These are phyloP conservation scores for Drosophila niveifrons DNA, from an alignment of 2,888 invertebrate genomes.

Conservation along the genomic window DNA sequence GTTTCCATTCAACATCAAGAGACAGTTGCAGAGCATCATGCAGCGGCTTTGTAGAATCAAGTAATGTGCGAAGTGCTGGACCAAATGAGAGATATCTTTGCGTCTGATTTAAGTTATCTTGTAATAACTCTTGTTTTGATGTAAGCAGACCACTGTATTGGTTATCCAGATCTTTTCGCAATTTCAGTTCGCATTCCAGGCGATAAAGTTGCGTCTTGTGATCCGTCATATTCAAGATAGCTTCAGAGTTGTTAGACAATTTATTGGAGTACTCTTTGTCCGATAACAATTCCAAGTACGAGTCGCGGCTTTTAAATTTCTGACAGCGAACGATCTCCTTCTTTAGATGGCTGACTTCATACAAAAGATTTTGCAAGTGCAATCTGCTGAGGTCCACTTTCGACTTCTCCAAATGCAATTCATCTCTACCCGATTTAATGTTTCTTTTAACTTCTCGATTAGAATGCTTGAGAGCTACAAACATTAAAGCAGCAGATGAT, in stretches of 20 bases:
- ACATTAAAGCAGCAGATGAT: constrained; percentile 90
- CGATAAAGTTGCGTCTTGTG: constrained; percentile 94
- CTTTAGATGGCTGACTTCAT: constrained; percentile 96
- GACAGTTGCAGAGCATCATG: constrained; percentile 94
- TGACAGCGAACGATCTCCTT: constrained; percentile 98
- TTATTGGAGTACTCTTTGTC: constrained; percentile 92
- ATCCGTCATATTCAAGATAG: constrained; percentile 78
- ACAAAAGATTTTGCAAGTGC: constrained; percentile 95
- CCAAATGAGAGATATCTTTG: constrained; percentile 92
- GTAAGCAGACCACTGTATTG: constrained; percentile 91
- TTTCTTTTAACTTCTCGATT: constrained; percentile 96
- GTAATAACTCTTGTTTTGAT: constrained; percentile 91
- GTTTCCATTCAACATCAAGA: constrained; percentile 91
- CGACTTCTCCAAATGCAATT: constrained; percentile 92
- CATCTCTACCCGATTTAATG: constrained; percentile 93
- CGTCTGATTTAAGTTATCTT: constrained; percentile 91
- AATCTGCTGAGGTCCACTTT: constrained; percentile 96
- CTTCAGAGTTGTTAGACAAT: constrained; percentile 87
- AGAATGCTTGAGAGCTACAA: constrained; percentile 94
- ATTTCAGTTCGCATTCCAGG: constrained; percentile 95
- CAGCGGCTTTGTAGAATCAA: constrained; percentile 93
- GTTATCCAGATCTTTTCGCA: constrained; percentile 93
- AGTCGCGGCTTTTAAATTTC: constrained; percentile 97
- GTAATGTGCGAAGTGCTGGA: constrained; percentile 90
- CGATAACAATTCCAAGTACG: constrained; percentile 94